These are phyloP conservation scores for Sternarchorhynchus goeldii DNA, from an alignment of 2,797 vertebrate genomes.

Conservation along the genomic window DNA sequence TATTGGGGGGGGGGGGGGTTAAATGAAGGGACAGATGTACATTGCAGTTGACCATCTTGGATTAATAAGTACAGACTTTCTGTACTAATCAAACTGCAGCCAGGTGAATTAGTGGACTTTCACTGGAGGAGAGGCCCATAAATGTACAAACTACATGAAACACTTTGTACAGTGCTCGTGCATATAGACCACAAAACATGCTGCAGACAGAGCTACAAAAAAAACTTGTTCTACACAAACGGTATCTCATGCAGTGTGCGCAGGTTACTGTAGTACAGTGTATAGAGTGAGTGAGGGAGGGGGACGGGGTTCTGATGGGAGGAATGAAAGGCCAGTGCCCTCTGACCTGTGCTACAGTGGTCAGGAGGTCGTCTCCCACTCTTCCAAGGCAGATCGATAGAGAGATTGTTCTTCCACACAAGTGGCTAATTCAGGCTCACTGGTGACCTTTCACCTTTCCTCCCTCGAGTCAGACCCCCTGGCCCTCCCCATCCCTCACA, in stretches of 20 bases:
- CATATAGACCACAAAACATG: background rate
- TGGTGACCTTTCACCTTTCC: slow-evolving; percentile 49
- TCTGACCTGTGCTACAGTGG: slow-evolving; percentile 34
- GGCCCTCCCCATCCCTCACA: slow-evolving; percentile 1
- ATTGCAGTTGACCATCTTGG: no score
- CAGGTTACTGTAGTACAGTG: slow-evolving; percentile 1
- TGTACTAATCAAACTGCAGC: background rate
- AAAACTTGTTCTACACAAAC: background rate
- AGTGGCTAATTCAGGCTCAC: slow-evolving; percentile 50
- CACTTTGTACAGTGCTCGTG: background rate
- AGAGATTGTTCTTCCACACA: slow-evolving; percentile 56
- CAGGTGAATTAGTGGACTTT: background rate
- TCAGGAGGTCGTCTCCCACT: slow-evolving; percentile 44
- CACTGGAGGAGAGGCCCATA: slow-evolving; percentile 50
- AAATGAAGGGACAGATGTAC: no score
- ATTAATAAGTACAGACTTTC: no score
- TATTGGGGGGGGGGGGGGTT: no score
- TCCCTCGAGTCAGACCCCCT: slow-evolving; percentile 24
- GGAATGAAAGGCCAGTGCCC: slow-evolving; percentile 50
- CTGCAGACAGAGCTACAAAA: background rate
- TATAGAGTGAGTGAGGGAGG: slow-evolving; percentile 5
- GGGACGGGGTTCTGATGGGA: slow-evolving; percentile 31
- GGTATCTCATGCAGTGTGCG: background rate
- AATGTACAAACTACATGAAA: slow-evolving; percentile 21
- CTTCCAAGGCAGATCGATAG: slow-evolving; percentile 46